Evolutionary conservation across 1,140 invertebrate species (phyloP), one percentile per base, ranked within the genome.

Genomic region (Liolophura sinensis): DNA sequence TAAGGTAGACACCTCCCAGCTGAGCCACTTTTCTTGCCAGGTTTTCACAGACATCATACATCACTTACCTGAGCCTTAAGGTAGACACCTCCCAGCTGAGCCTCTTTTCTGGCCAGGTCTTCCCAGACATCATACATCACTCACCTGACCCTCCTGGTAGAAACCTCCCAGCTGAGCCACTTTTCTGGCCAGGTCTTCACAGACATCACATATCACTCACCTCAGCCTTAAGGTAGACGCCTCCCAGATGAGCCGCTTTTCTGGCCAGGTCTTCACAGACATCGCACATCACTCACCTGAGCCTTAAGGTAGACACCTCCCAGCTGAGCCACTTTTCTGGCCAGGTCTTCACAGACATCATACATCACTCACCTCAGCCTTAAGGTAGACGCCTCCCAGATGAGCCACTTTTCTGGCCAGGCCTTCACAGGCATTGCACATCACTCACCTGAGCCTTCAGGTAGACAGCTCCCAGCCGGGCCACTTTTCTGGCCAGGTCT

Each of bases 361-460:
- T 49, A 67, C 65, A 0, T 58, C 50, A 47, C n/a, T n/a, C n/a
- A n/a, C n/a, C n/a, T n/a, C n/a, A n/a, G n/a, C n/a, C n/a, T n/a
- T n/a, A n/a, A 74, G 51, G 62, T 72, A 69, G 15, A 66, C 59
- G 62, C 70, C 74, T n/a, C n/a, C n/a, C n/a, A n/a, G n/a, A n/a
- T n/a, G n/a, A n/a, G n/a, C n/a, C n/a, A n/a, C n/a, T n/a, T n/a
- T n/a, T n/a, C n/a, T n/a, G n/a, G n/a, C n/a, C n/a, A n/a, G n/a
- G n/a, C n/a, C n/a, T n/a, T n/a, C n/a, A n/a, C n/a, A n/a, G n/a
- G n/a, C n/a, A n/a, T n/a, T n/a, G n/a, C n/a, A n/a, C n/a, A n/a
- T n/a, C n/a, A n/a, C n/a, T n/a, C n/a, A n/a, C n/a, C n/a, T n/a
- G n/a, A n/a, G n/a, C n/a, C n/a, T n/a, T n/a, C n/a, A n/a, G n/a